phyloP scores from a whole-genome alignment of 2,113 vertebrate genomes.

The Periophthalmodon schlosseri region DNA sequence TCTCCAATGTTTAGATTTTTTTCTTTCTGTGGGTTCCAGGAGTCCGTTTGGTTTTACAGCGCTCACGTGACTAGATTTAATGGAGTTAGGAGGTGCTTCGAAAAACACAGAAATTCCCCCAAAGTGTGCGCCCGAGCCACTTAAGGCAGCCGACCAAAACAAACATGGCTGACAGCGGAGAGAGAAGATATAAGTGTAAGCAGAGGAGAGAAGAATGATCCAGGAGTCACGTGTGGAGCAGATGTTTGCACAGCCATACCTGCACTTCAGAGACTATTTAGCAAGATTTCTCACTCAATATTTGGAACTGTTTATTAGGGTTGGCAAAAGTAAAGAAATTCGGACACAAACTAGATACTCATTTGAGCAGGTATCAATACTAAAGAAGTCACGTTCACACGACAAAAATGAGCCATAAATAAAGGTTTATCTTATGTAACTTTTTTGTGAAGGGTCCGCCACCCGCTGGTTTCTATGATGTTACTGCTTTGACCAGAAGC shows the following conservation, averaged over 20 bases:
- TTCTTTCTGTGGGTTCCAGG: neutral
- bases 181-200: neutral
- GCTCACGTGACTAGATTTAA: neutral
- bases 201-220: neutral
- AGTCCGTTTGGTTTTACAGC: neutral
- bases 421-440: too few relatives aligned
- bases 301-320: neutral
- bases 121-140: conserved; percentile 2
- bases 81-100: conserved; percentile 14
- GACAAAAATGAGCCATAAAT: too few relatives aligned
- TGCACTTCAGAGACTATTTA: neutral
- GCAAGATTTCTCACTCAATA: neutral
- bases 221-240: conserved; percentile 7
- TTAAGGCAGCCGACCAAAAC: neutral
- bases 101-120: conserved; percentile 10
- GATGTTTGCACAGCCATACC: neutral
- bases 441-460: too few relatives aligned
- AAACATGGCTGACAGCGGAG: neutral
- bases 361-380: too few relatives aligned
- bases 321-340: too few relatives aligned
- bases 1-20: neutral
- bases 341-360: too few relatives aligned
- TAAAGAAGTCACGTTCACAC: too few relatives aligned
- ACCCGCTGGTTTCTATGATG: too few relatives aligned
- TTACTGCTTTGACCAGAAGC: neutral